A percentile compares a stretch with the other conserved stretches of the same genome.
These are phyloP conservation scores for Belonocnema kinseyi DNA, from an alignment of 1,140 invertebrate species.

Conservation along the genomic window DNA sequence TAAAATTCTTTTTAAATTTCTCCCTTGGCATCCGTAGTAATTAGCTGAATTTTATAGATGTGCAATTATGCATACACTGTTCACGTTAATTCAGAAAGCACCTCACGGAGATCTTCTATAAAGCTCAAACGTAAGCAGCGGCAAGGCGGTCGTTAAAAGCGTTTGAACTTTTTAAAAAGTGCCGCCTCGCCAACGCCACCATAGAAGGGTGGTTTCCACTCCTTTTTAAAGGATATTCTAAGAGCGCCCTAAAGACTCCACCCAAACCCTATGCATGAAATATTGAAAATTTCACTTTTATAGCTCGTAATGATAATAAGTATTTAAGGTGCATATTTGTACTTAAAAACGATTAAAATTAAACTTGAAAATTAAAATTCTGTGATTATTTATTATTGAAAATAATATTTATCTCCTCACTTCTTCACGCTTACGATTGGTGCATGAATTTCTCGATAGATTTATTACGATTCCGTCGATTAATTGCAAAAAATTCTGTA, in stretches of 20 bases:
- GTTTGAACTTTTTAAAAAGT: constrained; percentile 47
- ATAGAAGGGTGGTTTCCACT: constrained; percentile 13
- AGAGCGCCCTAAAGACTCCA: background rate
- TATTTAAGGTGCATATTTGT: too few species aligned
- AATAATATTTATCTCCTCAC: background rate
- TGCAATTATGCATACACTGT: constrained; percentile 8
- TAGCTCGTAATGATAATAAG: too few species aligned
- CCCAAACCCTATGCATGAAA: too few species aligned
- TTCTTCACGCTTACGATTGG: background rate
- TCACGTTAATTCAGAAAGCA: constrained; percentile 38
- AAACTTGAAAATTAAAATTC: too few species aligned
- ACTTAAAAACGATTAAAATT: too few species aligned
- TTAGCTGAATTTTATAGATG: constrained; percentile 27
- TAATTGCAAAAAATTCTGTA: constrained; percentile 4
- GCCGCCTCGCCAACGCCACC: constrained; percentile 37
- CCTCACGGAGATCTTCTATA: constrained; percentile 31
- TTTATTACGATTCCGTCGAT: background rate
- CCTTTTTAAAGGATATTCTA: background rate
- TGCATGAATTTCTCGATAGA: background rate
- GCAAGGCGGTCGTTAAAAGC: constrained; percentile 43
- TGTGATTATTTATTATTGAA: too few species aligned
- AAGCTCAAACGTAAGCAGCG: constrained; percentile 35
- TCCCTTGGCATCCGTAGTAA: background rate
- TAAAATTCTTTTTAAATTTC: background rate
- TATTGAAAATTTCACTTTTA: too few species aligned